Evolutionary conservation across 1,140 invertebrate species (phyloP).

Genomic region (Pseudoatta argentina): DNA sequence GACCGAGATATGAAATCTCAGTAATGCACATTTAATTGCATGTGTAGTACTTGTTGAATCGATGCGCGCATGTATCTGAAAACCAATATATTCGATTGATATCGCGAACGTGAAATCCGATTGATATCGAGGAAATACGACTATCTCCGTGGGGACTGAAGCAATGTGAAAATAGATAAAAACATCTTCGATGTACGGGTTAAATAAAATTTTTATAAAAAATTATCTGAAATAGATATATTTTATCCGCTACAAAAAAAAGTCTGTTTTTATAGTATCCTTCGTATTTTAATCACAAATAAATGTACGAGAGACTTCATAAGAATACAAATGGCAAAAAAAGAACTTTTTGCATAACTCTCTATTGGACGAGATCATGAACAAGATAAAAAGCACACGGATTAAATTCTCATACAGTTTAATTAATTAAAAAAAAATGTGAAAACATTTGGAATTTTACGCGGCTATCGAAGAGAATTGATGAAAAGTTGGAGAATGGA

Average conservation of each 20-base stretch:
- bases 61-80: conserved; percentile 47
- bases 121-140: conserved; percentile 45
- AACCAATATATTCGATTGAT: conserved; percentile 62
- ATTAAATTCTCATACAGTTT: conserved; percentile 63
- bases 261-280: background rate
- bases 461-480: background rate
- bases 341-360: background rate
- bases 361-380: background rate
- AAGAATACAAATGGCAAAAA: conserved; percentile 26
- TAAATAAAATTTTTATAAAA: conserved; percentile 48
- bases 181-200: background rate
- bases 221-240: background rate
- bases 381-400: background rate
- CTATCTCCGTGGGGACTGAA: conserved; percentile 30
- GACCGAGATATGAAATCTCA: conserved; percentile 59
- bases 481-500: conserved; percentile 10
- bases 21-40: conserved; percentile 64
- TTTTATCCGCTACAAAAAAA: background rate
- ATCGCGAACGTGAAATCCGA: conserved; percentile 51
- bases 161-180: conserved; percentile 3
- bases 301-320: background rate
- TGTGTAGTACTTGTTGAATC: conserved; percentile 57
- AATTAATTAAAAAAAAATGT: conserved; percentile 71
- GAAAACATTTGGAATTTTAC: conserved; percentile 15
- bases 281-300: background rate